phyloP scores from a whole-genome alignment of 2,888 invertebrate genomes.

The Pterobdella sp. region DNA sequence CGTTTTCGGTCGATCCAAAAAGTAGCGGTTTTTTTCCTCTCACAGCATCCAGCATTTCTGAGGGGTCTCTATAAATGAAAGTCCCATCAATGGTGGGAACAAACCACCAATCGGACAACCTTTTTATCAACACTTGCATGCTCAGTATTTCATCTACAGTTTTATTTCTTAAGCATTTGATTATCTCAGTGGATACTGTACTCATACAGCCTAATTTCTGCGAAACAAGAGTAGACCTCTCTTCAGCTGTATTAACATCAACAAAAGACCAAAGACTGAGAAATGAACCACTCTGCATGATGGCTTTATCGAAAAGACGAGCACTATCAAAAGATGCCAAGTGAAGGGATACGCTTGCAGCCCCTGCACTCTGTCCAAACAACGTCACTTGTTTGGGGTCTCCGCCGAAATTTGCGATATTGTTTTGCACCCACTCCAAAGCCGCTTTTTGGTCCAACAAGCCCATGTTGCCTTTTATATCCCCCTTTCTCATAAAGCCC shows the following conservation, averaged over 20 bases:
- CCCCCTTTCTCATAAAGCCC: conserved; percentile 56
- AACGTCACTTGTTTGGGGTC: conserved; percentile 84
- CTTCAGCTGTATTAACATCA: conserved; percentile 65
- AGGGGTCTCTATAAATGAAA: too few relatives aligned
- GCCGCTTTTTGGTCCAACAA: conserved; percentile 90
- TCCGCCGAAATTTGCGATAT: conserved; percentile 55
- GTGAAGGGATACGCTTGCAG: conserved; percentile 74
- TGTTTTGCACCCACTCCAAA: conserved; percentile 55
- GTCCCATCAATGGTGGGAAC: too few relatives aligned
- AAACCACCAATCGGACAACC: too few relatives aligned
- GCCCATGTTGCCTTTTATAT: conserved; percentile 78
- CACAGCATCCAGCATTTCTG: too few relatives aligned
- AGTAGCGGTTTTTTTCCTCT: too few relatives aligned
- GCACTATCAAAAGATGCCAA: conserved; percentile 77
- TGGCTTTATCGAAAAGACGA: conserved; percentile 67
- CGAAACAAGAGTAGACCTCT: conserved; percentile 72
- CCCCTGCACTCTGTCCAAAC: conserved; percentile 91
- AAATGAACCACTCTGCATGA: conserved; percentile 84
- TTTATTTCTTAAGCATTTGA: conserved; percentile 33
- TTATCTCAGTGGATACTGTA: background rate
- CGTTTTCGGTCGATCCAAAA: too few relatives aligned
- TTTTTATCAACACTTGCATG: conserved; percentile 37
- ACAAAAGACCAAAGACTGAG: conserved; percentile 88
- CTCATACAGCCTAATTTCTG: conserved; percentile 31
- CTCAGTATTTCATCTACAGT: conserved; percentile 33